A percentile compares a stretch with the other conserved stretches of the same genome.
phyloP scores from a whole-genome alignment of 30 jellyfish, hydroid and myxozoan genomes.

The Calvadosia cruxmelitensis region DNA sequence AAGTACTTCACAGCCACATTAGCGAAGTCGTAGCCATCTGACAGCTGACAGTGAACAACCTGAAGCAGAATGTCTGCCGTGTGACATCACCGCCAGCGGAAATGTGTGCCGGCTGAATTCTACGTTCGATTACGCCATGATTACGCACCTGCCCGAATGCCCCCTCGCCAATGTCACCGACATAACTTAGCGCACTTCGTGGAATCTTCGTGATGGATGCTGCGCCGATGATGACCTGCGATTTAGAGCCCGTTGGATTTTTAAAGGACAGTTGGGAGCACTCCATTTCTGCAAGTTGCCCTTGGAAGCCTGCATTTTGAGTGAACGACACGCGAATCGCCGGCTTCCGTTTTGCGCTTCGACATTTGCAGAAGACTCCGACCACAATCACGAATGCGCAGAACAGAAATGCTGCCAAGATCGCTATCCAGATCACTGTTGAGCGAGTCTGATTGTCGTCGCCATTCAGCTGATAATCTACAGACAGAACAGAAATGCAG shows the following conservation, averaged over 20 bases:
- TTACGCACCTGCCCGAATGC: constrained; percentile 62
- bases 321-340: no score
- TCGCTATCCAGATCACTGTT: no score
- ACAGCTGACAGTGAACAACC: constrained; percentile 2
- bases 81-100: no score
- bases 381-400: no score
- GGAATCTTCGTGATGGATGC: no score
- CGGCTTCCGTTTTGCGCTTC: no score
- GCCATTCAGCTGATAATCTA: no score
- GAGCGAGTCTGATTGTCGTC: no score
- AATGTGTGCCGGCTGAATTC: neutral
- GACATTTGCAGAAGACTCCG: no score
- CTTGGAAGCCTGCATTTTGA: constrained; percentile 4
- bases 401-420: no score
- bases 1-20: constrained; percentile 50
- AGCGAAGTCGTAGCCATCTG: neutral
- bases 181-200: constrained; percentile 27
- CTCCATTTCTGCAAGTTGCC: constrained; percentile 14
- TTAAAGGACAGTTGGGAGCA: constrained; percentile 9
- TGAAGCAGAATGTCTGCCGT: constrained; percentile 2
- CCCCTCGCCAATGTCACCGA: constrained; percentile 64
- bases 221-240: no score
- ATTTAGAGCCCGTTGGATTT: constrained; percentile 6
- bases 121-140: neutral
- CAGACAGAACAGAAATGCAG: no score